Evolutionary conservation across 2,113 vertebrate species (phyloP), one percentile per base, ranked within the genome.

Genomic region (Oenanthe oenanthe): DNA sequence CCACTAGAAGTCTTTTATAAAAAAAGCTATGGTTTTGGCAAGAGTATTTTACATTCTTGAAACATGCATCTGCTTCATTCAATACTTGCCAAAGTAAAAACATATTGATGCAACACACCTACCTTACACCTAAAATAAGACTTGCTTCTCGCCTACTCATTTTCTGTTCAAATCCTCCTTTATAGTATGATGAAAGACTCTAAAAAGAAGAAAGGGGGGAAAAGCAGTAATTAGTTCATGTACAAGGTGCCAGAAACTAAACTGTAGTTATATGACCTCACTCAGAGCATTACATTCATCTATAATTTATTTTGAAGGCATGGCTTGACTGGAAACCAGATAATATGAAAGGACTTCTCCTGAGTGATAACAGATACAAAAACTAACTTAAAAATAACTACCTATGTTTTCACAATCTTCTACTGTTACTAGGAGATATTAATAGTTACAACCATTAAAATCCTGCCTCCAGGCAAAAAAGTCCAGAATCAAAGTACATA

Each of bases 101-200:
- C 26, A 66, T 36, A 89, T 29, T 48, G 92, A 89, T 9, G 28
- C 34, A 94, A 71, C 73, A 95, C 26, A 97, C 98, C 94, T 98
- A 99, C 99, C 99, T 99, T 95, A 99, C 95, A 86, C 99, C 99
- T 72, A 99, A 98, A 97, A 99, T 97, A 74, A 99, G 99, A 95
- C 98, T 98, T 85, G 99, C 99, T 98, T 99, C 99, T 96, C 98
- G 97, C 75, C 98, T 98, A 94, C 98, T 99, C 99, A 99, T 99
- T 98, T 99, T 99, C 97, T 98, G 98, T 77, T 99, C 99, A 98
- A 99, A 99, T 95, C 99, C 99, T 95, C 99, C 99, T 98, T 99
- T 99, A 96, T 99, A 99, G 96, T 99, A 99, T 4, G 98, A 94
- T 51, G 98, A 99, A 97, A 99, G 97, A 56, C 96, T 97, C 99